Evolutionary conservation across 1,140 invertebrate species (phyloP), one percentile per base, ranked within the genome.

Genomic region (Eufriesea mexicana): DNA sequence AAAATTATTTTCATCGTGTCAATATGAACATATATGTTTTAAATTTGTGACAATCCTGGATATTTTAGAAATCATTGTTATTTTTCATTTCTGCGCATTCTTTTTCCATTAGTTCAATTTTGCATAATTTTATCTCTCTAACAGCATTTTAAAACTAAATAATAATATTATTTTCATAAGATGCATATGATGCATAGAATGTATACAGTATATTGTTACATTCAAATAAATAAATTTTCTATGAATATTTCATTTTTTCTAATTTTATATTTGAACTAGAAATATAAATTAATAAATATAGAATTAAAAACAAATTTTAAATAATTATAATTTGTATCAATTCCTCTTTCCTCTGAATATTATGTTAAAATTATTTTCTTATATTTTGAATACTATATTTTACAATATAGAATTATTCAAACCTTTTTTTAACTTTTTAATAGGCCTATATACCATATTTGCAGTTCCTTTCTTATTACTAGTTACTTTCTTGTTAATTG

Each of bases 371-470:
- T 54, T 51, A 77, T 14, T 9, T 35, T 47, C 6, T 51, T 57
- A 49, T 5, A 23, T 20, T 42, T 23, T 66, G 35, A 42, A 47
- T 25, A 61, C 20, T 84, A 66, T 61, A 47, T 47, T 49, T 28
- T 75, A 85, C 20, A 25, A 77, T 82, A 85, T 85, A 25, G 62
- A 76, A 25, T 83, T 20, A 18, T 35, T 77, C 23, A 79, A 83
- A 23, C 76, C 72, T 83, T 85, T 88, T 9, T 77, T 85, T 54
- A 71, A 42, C 14, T 78, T 85, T 47, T 83, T 83, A 7, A 25
- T 2, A 25, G 67, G 64, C 25, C 72, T 87, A n/a, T 59, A 57
- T 85, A 67, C 57, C 18, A 45, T 64, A 47, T 62, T 54, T 42
- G 49, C 54, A 28, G 18, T 55, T 55, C 35, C 47, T 4, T 5